Percentiles rank a stretch among this genome's conserved stretches.
phyloP scores from a whole-genome alignment of 2,888 invertebrate species.

The Carpatolechia fugitivella region DNA sequence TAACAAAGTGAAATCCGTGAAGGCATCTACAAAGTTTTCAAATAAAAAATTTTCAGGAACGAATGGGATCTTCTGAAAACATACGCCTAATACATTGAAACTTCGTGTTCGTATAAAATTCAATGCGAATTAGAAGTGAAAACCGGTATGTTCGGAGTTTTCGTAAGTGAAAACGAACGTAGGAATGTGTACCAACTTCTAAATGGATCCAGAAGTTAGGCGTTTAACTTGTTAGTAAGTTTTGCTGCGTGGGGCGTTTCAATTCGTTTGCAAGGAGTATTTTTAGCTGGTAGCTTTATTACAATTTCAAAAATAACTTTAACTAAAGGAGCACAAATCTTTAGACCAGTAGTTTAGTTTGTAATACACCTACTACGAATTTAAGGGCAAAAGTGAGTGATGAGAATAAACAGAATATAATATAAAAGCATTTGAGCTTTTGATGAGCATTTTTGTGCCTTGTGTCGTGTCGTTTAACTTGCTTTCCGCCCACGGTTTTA shows the following conservation, averaged over 20 bases:
- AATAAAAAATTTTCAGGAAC: neutral
- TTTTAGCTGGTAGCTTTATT: no score
- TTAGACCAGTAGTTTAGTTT: no score
- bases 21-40: neutral
- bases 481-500: no score
- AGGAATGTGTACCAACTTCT: conserved; percentile 35
- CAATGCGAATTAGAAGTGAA: neutral
- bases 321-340: no score
- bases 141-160: conserved; percentile 1
- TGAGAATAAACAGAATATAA: no score
- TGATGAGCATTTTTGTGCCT: no score
- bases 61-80: neutral
- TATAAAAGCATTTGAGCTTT: no score
- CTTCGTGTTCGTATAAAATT: neutral
- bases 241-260: conserved; percentile 4
- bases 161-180: conserved; percentile 32
- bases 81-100: neutral
- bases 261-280: neutral
- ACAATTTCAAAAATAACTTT: no score
- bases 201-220: conserved; percentile 47
- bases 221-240: conserved; percentile 48
- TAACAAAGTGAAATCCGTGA: no score
- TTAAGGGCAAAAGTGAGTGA: no score
- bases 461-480: no score
- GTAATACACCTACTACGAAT: no score